Base-by-base conservation (phyloP, 2,888 invertebrate species). In the Ferrisia virgata region DNA sequence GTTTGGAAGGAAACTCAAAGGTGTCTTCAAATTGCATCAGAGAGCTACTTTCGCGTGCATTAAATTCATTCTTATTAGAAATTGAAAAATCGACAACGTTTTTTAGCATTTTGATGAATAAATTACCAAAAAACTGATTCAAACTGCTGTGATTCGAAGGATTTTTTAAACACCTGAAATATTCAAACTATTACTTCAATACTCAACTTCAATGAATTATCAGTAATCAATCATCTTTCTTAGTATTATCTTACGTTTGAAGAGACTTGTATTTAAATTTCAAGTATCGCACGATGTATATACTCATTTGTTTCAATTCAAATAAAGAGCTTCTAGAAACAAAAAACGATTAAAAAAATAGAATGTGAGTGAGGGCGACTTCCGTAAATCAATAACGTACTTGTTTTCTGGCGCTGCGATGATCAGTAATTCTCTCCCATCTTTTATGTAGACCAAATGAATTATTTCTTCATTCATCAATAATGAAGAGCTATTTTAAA, bases 101-200 rank as follows among this genome's bases (percentile, higher is more conserved):
- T 15, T 47, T 76, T 13, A 83, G 47, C 40, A 83, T 28, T 83
- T 83, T 83, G 2, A 83, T 76, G 11, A 83, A 83, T 43, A 47
- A 33, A 47, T 83, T 83, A 31, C 83, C 83, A 28, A 83, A 83
- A 83, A 83, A 76, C 31, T 83, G 83, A 76, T 83, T 43, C 8
- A 83, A 43, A 43, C 33, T 83, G 2, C n/a, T n/a, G 11, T 40
- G n/a, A 47, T 83, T 13, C 2, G 13, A 18, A 18, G 43, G 9
- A 31, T 83, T 47, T 11, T n/a, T 76, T 28, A 83, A 82, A 82
- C 82, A 82, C 3, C 82, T 82, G 22, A 81, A 81, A 81, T 36
- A 11, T 28, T 79, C 28, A 28, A 33, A 78, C 6, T 28, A 72
- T 6, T 36, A 6, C 18, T 53, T 53, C 6, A 40, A 11, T 53